phyloP scores from a whole-genome alignment of 1,140 invertebrate genomes.

The Pectinophora gossypiella region DNA sequence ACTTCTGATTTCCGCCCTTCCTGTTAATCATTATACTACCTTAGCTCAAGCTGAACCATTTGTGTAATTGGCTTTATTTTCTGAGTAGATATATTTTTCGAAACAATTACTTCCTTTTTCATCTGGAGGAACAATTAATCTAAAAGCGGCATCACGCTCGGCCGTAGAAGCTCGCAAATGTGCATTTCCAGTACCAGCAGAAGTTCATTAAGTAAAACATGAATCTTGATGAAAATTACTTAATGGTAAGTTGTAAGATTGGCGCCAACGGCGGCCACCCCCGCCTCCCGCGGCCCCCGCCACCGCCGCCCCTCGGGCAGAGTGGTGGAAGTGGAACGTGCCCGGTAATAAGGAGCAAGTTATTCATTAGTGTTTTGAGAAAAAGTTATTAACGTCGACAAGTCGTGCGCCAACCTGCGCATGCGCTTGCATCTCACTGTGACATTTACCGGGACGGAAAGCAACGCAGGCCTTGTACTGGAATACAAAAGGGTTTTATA shows the following conservation, averaged over 20 bases:
- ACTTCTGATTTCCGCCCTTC: not conserved
- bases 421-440: slow-evolving; percentile 51
- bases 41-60: too few species aligned
- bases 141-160: not conserved
- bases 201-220: slow-evolving; percentile 37
- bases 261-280: slow-evolving; percentile 23
- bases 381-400: slow-evolving; percentile 53
- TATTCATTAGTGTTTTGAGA: slow-evolving; percentile 68
- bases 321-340: slow-evolving; percentile 58
- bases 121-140: slow-evolving; percentile 2
- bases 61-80: too few species aligned
- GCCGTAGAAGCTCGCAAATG: not conserved
- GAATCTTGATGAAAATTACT: slow-evolving; percentile 47
- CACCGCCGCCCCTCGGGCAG: slow-evolving; percentile 5
- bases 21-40: not conserved
- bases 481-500: too few species aligned
- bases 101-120: not conserved
- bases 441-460: slow-evolving; percentile 34
- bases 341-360: slow-evolving; percentile 56
- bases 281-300: slow-evolving; percentile 6
- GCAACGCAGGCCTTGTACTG: not conserved
- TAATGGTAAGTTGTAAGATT: slow-evolving; percentile 44
- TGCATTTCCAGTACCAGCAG: slow-evolving; percentile 19
- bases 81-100: too few species aligned
- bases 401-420: slow-evolving; percentile 40